Percentiles rank a stretch among this genome's conserved stretches.
phyloP scores from a whole-genome alignment of 2,113 vertebrate genomes.

The Rhynchomys soricoides region DNA sequence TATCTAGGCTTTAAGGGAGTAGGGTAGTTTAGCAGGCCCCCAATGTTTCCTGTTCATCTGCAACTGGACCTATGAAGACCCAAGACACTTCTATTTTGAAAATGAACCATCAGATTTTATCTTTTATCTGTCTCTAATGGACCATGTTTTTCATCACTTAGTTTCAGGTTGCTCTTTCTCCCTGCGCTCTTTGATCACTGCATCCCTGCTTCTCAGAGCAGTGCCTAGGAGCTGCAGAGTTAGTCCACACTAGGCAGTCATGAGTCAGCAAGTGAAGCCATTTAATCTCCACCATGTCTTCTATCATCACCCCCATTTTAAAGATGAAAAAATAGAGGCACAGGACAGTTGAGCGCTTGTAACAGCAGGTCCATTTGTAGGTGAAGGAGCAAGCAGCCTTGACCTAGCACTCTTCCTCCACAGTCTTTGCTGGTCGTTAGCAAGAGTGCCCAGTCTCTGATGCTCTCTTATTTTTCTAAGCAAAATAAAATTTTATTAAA shows the following conservation, averaged over 20 bases:
- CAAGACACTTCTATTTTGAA: neutral
- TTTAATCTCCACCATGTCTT: neutral
- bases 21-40: neutral
- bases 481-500: neutral
- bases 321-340: conserved; percentile 20
- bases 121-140: neutral
- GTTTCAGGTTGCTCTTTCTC: neutral
- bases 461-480: neutral
- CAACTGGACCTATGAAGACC: neutral
- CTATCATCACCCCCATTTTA: neutral
- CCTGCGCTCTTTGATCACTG: neutral
- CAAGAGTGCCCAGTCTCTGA: neutral
- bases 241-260: neutral
- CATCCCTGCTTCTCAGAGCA: neutral
- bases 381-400: neutral
- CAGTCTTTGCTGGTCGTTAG: neutral
- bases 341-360: neutral
- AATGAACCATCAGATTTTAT: neutral
- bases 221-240: neutral
- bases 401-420: neutral
- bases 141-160: neutral
- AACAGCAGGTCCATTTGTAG: no score
- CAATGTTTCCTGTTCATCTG: neutral
- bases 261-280: neutral
- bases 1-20: neutral